Evolutionary conservation across 2,113 vertebrate species (phyloP).

Genomic region (Phrynocephalus versicolor): DNA sequence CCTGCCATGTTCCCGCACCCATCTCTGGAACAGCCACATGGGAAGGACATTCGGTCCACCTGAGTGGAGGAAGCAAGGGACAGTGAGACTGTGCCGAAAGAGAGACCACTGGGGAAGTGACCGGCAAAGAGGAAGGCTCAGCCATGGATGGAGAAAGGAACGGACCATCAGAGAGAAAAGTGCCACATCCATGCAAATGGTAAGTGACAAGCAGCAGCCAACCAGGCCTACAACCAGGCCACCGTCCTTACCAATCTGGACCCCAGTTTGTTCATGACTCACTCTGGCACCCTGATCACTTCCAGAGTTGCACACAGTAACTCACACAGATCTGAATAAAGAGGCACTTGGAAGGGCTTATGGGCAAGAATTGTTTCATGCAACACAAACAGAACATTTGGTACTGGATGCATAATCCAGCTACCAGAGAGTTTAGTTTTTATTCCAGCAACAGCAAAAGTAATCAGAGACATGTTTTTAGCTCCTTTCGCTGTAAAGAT

Average conservation of each 20-base stretch:
- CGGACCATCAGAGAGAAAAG: background rate
- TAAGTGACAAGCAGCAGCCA: background rate
- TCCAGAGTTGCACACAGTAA: background rate
- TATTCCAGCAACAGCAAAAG: background rate
- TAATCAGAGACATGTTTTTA: background rate
- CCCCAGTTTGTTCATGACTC: background rate
- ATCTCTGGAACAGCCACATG: constrained; percentile 94
- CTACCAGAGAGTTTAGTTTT: background rate
- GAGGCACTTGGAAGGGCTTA: too few species aligned
- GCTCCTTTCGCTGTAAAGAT: background rate
- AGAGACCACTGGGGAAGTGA: background rate
- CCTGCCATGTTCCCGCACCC: constrained; percentile 91
- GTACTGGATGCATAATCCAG: background rate
- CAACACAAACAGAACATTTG: background rate
- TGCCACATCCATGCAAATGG: background rate
- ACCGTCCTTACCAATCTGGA: background rate
- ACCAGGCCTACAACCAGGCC: background rate
- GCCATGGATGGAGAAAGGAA: background rate
- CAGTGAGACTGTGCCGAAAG: background rate
- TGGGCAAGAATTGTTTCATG: background rate
- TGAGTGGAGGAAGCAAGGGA: constrained; percentile 46
- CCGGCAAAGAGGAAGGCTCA: background rate
- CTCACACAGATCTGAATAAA: too few species aligned
- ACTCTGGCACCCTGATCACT: background rate
- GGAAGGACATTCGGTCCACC: constrained; percentile 98